Conservation (phyloP, 2,113 vertebrate species). For the Notechis scutatus region DNA sequence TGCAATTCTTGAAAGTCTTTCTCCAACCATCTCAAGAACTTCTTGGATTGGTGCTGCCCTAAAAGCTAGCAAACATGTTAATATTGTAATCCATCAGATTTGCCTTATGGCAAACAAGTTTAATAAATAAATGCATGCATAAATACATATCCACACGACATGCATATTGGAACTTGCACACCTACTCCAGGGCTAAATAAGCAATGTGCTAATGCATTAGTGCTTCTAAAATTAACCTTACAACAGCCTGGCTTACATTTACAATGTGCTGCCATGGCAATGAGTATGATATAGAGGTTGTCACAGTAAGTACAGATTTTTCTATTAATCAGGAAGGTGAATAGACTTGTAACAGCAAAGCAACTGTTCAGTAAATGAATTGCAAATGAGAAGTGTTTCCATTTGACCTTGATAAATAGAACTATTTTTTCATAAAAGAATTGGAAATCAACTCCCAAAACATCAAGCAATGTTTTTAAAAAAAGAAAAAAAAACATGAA, state of each 20-base stretch:
- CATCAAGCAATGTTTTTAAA: slow-evolving; percentile 13
- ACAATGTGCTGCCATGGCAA: slow-evolving; percentile 7
- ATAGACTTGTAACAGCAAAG: slow-evolving; percentile 45
- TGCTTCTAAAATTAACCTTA: slow-evolving; percentile 36
- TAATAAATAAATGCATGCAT: background rate
- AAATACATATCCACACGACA: background rate
- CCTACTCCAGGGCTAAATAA: background rate
- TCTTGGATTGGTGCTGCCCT: background rate
- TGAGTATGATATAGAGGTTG: slow-evolving; percentile 44
- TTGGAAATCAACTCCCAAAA: slow-evolving; percentile 24
- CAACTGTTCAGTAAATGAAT: slow-evolving; percentile 54
- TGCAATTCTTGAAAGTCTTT: background rate
- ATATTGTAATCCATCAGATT: background rate
- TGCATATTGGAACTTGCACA: background rate
- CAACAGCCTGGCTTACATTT: slow-evolving; percentile 47
- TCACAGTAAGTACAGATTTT: slow-evolving; percentile 57
- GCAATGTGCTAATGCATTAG: background rate
- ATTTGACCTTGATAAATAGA: slow-evolving; percentile 38
- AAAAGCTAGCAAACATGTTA: background rate
- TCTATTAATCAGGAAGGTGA: slow-evolving; percentile 58
- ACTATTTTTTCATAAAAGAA: slow-evolving; percentile 47
- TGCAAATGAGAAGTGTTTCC: slow-evolving; percentile 31
- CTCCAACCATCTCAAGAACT: background rate
- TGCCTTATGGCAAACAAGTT: background rate
- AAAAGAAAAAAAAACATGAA: background rate